Evolutionary conservation across 1,140 invertebrate genomes (phyloP), one percentile per base, ranked within the genome.

Genomic region (Dendroctonus valens): DNA sequence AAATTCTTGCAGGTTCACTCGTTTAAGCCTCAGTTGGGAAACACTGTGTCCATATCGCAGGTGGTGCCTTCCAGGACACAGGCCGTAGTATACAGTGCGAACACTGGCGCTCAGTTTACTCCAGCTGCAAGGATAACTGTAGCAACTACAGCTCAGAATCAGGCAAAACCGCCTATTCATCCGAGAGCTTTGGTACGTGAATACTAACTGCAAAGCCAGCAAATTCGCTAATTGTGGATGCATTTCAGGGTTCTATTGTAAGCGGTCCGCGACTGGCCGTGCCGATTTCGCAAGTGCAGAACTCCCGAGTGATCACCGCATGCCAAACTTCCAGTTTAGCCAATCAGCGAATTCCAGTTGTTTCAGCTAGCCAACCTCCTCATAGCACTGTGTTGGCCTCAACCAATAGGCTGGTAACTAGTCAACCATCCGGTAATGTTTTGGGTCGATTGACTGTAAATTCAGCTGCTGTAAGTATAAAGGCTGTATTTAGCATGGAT

Each of bases 71-170:
- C 70, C 14, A 49, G 77, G n/a, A 74, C 76, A 39, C 77, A 79
- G 67, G 73, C 76, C 12, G 72, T 79, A 15, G 77, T 79, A 49
- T 78, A 78, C 58, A 77, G 70, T 70, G 61, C 74, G 41, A 73
- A 69, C 59, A 72, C 68, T n/a, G 71, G 52, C 12, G 54, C 68
- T 6, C 77, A 77, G 41, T 76, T 78, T 70, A 69, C 73, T 6
- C 58, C 76, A 41, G 42, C 73, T 11, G 71, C 74, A 12, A 69
- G 75, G 54, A 59, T 77, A 42, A 76, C 76, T 26, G 70, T 76
- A 40, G 65, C 76, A 11, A 73, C 63, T 55, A 62, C 71, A 42
- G 58, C 69, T 7, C 73, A 69, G 58, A 71, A 51, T 72, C 76
- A 70, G 65, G 69, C 70, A 51, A 71, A 69, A 53, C 59, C 67